Percentiles rank a stretch among this genome's conserved stretches.
Conservation (phyloP, 2,797 vertebrate species). For the Typhlichthys subterraneus region DNA sequence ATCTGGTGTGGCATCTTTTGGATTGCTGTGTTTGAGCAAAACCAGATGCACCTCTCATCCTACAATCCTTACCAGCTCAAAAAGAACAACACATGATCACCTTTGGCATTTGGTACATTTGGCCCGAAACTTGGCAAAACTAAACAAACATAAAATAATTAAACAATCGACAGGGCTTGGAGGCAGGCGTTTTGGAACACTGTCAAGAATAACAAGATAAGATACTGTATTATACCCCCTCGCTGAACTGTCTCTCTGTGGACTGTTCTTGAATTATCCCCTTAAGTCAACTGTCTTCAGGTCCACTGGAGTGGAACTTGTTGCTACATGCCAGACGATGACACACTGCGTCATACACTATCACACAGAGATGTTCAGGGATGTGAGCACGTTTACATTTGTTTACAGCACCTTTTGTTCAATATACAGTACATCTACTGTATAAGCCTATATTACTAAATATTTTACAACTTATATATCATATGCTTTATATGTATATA, state of each 20-base stretch:
- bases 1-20: constrained; percentile 34
- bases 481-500: no score
- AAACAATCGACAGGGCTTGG: constrained; percentile 1
- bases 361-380: background rate
- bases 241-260: constrained; percentile 14
- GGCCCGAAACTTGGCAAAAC: constrained; percentile 16
- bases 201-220: constrained; percentile 33
- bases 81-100: constrained; percentile 12
- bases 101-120: constrained; percentile 10
- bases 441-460: no score
- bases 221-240: constrained; percentile 10
- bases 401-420: no score
- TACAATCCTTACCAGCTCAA: constrained; percentile 15
- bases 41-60: constrained; percentile 38
- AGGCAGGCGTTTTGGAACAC: constrained; percentile 19
- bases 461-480: no score
- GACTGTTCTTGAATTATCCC: constrained; percentile 23
- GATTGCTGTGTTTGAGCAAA: constrained; percentile 25
- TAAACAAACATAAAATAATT: constrained; percentile 22
- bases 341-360: background rate
- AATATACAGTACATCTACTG: no score
- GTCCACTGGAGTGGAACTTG: constrained; percentile 24
- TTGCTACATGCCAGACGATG: background rate
- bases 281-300: constrained; percentile 21
- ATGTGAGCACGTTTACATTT: background rate